Evolutionary conservation across 2,888 invertebrate species (phyloP).

Genomic region (Trachelus stipa): DNA sequence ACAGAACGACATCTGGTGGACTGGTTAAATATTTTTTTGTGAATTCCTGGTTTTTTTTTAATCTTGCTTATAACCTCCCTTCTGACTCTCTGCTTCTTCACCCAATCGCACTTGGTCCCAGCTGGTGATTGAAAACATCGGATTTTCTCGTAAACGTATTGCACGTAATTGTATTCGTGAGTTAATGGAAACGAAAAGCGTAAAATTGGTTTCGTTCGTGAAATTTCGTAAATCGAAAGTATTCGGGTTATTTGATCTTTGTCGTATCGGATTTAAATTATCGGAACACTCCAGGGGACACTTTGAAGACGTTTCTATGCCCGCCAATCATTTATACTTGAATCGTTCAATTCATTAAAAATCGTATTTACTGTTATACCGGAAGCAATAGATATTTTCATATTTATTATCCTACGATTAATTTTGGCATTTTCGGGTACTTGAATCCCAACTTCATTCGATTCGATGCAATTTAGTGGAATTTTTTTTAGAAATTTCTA

Average conservation of each 20-base stretch:
- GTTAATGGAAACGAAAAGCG: background rate
- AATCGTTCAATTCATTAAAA: no score
- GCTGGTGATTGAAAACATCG: conserved; percentile 3
- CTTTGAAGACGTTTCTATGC: no score
- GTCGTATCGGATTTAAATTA: background rate
- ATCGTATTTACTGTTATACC: no score
- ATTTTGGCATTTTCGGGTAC: no score
- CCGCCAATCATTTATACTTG: no score
- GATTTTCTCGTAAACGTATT: background rate
- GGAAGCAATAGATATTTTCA: no score
- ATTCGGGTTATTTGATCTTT: conserved; percentile 9
- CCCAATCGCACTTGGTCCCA: background rate
- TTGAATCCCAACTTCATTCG: no score
- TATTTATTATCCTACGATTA: no score
- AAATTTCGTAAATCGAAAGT: background rate
- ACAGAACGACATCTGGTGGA: background rate
- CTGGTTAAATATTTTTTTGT: background rate
- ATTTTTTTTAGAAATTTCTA: no score
- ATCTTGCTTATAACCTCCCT: background rate
- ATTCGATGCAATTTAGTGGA: no score
- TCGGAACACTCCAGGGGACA: no score
- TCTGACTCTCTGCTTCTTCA: no score
- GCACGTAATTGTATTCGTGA: background rate
- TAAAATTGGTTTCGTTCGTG: conserved; percentile 3
- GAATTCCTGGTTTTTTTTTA: background rate